These are phyloP conservation scores for Xerus rutilus DNA, from an alignment of 2,797 vertebrate species.

Conservation along the genomic window DNA sequence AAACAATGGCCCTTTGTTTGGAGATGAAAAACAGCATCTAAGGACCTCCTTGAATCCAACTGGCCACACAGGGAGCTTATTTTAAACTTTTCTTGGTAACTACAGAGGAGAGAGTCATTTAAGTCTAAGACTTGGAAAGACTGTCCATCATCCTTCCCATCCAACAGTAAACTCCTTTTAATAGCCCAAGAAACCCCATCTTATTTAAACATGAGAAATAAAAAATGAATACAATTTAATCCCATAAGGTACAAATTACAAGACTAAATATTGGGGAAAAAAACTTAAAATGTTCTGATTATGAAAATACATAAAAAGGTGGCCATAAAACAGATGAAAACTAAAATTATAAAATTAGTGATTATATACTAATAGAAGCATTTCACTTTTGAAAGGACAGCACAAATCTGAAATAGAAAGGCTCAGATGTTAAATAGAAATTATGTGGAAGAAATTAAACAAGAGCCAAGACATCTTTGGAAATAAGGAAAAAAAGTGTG, in stretches of 20 bases:
- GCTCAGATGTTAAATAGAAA: not conserved
- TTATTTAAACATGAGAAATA: not conserved
- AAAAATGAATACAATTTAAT: not conserved
- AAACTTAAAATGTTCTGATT: not conserved
- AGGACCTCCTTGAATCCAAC: not conserved
- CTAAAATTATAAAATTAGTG: conserved; percentile 10
- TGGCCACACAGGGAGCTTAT: not conserved
- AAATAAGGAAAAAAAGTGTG: not conserved
- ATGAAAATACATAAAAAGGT: not conserved
- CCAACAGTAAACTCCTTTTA: not conserved
- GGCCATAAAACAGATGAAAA: not conserved
- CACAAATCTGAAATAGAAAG: not conserved
- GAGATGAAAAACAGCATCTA: not conserved
- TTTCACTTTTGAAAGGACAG: not conserved
- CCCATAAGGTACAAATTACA: not conserved
- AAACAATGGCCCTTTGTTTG: not conserved
- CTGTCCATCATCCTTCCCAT: not conserved
- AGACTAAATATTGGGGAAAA: not conserved
- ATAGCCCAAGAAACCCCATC: not conserved
- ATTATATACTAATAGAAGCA: not conserved
- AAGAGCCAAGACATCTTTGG: not conserved
- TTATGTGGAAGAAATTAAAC: not conserved
- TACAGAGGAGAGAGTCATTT: not conserved
- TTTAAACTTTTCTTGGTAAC: not conserved
- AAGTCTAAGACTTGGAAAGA: not conserved